A percentile compares a stretch with the other conserved stretches of the same genome.
Conservation (phyloP, 2,113 vertebrate genomes). For the Platichthys flesus region DNA sequence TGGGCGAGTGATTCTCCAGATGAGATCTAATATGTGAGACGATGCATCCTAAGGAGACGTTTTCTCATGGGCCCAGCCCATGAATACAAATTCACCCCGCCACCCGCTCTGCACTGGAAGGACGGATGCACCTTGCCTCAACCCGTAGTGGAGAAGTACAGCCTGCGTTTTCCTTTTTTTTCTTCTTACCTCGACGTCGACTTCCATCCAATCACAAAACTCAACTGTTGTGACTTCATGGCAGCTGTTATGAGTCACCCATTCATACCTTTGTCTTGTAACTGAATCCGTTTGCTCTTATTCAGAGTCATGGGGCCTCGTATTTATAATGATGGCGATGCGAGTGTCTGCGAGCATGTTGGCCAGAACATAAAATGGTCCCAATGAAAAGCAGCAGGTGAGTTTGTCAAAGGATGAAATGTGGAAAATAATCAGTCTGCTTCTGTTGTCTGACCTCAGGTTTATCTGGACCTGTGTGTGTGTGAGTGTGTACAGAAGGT, state of each 20-base stretch:
- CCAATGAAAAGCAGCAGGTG: conserved; percentile 66
- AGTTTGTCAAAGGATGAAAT: conserved; percentile 61
- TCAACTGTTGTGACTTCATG: conserved; percentile 73
- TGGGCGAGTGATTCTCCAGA: conserved; percentile 80
- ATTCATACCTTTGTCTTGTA: conserved; percentile 76
- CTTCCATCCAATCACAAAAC: conserved; percentile 77
- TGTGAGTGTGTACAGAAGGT: neutral
- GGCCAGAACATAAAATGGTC: conserved; percentile 61
- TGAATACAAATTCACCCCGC: conserved; percentile 81
- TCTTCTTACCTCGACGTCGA: conserved; percentile 26
- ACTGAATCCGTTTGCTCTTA: conserved; percentile 59
- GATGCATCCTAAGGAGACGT: conserved; percentile 82
- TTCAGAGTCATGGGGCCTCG: conserved; percentile 61
- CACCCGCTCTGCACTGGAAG: conserved; percentile 73
- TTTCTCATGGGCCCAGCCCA: conserved; percentile 82
- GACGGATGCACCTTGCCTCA: conserved; percentile 81
- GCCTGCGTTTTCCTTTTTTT: conserved; percentile 49
- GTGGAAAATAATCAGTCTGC: conserved; percentile 35
- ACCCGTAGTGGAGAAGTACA: conserved; percentile 64
- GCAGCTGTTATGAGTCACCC: conserved; percentile 76
- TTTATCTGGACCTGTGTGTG: conserved; percentile 41
- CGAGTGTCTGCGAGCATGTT: conserved; percentile 48
- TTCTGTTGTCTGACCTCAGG: conserved; percentile 41
- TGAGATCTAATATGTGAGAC: conserved; percentile 85
- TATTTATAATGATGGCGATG: conserved; percentile 70